Conservation (phyloP, 2,797 vertebrate species). For the Fistularia tabacaria region DNA sequence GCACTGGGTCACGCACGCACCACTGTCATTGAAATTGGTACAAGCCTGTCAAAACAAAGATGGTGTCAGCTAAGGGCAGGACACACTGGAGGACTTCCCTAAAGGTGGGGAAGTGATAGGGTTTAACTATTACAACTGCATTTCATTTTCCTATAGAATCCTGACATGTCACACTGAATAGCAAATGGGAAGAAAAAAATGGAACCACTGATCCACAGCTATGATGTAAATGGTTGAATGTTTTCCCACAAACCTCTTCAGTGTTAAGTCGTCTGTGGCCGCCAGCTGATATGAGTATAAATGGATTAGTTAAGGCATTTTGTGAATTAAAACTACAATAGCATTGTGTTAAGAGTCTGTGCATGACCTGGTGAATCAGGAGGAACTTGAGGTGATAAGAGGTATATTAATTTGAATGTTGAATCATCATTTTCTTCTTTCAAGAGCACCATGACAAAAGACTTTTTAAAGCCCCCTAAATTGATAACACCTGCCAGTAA, state of each 20-base stretch:
- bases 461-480: constrained; percentile 51
- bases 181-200: constrained; percentile 54
- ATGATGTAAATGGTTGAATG: constrained; percentile 63
- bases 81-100: not conserved
- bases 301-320: constrained; percentile 62
- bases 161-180: constrained; percentile 12
- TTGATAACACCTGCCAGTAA: constrained; percentile 49
- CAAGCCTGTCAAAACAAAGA: constrained; percentile 60
- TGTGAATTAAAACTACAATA: constrained; percentile 68
- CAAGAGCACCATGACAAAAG: constrained; percentile 19
- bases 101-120: not conserved
- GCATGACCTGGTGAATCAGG: constrained; percentile 11
- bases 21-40: constrained; percentile 97
- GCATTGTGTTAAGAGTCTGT: constrained; percentile 7
- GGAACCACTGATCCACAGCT: constrained; percentile 61
- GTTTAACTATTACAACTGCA: constrained; percentile 41
- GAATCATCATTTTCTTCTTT: constrained; percentile 63
- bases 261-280: constrained; percentile 50
- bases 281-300: constrained; percentile 50
- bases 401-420: constrained; percentile 60
- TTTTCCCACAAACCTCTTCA: constrained; percentile 68
- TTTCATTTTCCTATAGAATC: constrained; percentile 48
- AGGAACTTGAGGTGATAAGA: constrained; percentile 47
- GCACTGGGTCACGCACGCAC: constrained; percentile 93
- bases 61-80: constrained; percentile 14